A percentile compares a stretch with the other conserved stretches of the same genome.
Conservation (phyloP, 2,888 invertebrate species). For the Acrocyrtus sp. region DNA sequence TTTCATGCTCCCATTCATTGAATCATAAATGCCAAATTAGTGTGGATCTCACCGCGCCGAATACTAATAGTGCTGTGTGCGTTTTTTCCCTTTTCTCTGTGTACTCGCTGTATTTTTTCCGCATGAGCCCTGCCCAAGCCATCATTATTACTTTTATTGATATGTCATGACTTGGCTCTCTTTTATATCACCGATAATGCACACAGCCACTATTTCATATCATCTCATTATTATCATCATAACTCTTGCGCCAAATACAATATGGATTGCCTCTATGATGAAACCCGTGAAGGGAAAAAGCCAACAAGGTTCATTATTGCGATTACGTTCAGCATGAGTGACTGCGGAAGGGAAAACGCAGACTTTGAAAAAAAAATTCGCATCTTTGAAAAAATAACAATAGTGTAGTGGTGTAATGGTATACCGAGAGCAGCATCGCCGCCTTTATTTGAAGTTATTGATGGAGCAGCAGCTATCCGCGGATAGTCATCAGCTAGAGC, state of each 20-base stretch:
- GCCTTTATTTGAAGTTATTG: no score
- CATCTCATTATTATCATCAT: neutral
- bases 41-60: conserved; percentile 43
- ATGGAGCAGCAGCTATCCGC: no score
- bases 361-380: no score
- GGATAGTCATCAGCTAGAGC: no score
- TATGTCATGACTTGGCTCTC: conserved; percentile 49
- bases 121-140: conserved; percentile 47
- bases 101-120: conserved; percentile 12
- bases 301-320: conserved; percentile 53
- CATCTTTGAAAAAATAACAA: no score
- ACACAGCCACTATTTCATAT: neutral
- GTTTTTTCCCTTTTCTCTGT: neutral
- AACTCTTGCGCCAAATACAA: conserved; percentile 2
- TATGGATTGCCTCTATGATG: no score
- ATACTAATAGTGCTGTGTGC: conserved; percentile 35
- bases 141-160: conserved; percentile 55
- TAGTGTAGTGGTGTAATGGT: no score
- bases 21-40: conserved; percentile 57
- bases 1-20: conserved; percentile 53
- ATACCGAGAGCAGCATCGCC: no score
- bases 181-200: conserved; percentile 15
- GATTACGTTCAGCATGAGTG: conserved; percentile 8
- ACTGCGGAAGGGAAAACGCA: conserved; percentile 3
- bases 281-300: conserved; percentile 8